These are phyloP conservation scores for Perognathus longimembris DNA, from an alignment of 2,113 vertebrate genomes.

Conservation along the genomic window DNA sequence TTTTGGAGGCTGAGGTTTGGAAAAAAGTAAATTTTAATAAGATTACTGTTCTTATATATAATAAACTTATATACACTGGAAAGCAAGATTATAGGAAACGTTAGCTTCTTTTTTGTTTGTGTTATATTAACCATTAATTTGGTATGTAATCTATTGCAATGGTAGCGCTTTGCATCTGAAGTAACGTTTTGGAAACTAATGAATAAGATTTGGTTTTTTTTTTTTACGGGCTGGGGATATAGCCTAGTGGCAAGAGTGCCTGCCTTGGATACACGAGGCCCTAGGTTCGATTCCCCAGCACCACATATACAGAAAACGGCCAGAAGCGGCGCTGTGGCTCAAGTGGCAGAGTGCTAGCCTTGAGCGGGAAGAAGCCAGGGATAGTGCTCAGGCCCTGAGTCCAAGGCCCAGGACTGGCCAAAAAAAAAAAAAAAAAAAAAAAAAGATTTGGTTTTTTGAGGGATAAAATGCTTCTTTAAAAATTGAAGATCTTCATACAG, in stretches of 20 bases:
- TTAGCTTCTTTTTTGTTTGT: constrained; percentile 36
- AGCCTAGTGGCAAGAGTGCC: too few species aligned
- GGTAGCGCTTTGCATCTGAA: constrained; percentile 52
- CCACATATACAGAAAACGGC: too few species aligned
- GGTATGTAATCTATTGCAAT: constrained; percentile 32
- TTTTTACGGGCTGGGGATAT: too few species aligned
- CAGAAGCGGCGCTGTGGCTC: too few species aligned
- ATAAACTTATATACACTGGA: not conserved
- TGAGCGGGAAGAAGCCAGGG: too few species aligned
- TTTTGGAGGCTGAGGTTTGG: constrained; percentile 8
- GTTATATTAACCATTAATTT: constrained; percentile 34
- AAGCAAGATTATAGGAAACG: not conserved
- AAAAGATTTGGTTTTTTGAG: too few species aligned
- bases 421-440: too few species aligned
- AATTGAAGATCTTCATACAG: constrained; percentile 21
- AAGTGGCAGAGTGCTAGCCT: too few species aligned
- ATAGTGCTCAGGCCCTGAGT: too few species aligned
- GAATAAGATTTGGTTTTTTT: not conserved
- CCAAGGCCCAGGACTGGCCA: too few species aligned
- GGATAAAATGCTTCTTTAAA: constrained; percentile 60
- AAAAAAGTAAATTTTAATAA: not conserved
- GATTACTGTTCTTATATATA: not conserved
- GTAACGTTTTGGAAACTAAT: constrained; percentile 59
- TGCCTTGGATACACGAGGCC: too few species aligned
- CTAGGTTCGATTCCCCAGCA: too few species aligned